phyloP scores from a whole-genome alignment of 1,140 invertebrate species.

The Chelonus insularis region DNA sequence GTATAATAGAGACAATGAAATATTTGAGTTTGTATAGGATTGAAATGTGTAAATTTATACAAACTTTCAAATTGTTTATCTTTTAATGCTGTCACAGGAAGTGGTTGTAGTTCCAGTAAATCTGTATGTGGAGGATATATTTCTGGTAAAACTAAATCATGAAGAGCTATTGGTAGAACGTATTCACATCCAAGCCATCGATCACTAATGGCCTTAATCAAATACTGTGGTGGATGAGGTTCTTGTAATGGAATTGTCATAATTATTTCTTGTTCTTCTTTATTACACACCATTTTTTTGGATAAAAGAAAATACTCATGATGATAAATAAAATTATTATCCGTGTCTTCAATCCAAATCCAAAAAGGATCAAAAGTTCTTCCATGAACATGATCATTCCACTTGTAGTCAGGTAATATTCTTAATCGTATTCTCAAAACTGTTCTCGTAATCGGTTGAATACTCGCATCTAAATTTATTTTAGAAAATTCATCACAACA shows the following conservation, averaged over 20 bases:
- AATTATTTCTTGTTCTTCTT: conserved; percentile 74
- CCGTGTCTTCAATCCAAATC: conserved; percentile 97
- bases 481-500: conserved; percentile 84
- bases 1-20: conserved; percentile 97
- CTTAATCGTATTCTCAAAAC: conserved; percentile 85
- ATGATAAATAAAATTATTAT: conserved; percentile 94
- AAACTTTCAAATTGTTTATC: conserved; percentile 77
- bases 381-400: conserved; percentile 90
- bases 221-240: conserved; percentile 89
- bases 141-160: conserved; percentile 89
- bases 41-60: conserved; percentile 95
- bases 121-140: conserved; percentile 89
- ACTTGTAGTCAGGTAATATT: conserved; percentile 84
- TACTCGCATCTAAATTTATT: conserved; percentile 77
- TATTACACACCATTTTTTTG: conserved; percentile 75
- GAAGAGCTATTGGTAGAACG: conserved; percentile 78
- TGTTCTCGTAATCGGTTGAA: conserved; percentile 94
- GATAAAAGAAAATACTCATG: conserved; percentile 90
- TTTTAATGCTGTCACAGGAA: conserved; percentile 83
- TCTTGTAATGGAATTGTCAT: conserved; percentile 96
- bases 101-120: conserved; percentile 86
- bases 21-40: conserved; percentile 98
- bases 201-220: conserved; percentile 85
- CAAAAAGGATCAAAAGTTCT: conserved; percentile 89
- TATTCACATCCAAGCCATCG: conserved; percentile 85